Base-by-base conservation (phyloP, 2,888 invertebrate genomes). In the Plebejus melissa region DNA sequence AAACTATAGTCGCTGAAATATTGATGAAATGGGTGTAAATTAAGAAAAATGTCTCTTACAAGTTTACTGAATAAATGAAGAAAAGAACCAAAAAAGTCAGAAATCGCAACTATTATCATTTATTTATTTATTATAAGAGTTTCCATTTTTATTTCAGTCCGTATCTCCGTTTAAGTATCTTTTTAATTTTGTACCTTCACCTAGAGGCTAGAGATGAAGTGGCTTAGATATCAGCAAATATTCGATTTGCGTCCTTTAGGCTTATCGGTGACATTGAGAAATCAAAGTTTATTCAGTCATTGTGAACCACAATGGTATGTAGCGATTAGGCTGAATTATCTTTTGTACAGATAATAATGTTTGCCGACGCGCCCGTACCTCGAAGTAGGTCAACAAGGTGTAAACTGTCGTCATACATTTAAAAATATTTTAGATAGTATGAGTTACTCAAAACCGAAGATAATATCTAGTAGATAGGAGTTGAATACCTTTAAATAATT, bases 261-360 rank as follows among this genome's bases (percentile, higher is more conserved):
- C 38, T 70, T 72, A 32, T 72, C 72, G 72, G 28, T 54, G 72
- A 72, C 72, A 54, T 46, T 72, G 72, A 72, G 72, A 72, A 72
- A 72, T 72, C 72, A 72, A 72, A 50, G 72, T 72, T 72, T 72
- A 50, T 72, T 72, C 50, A 72, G 72, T 2, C 7, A 72, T 72
- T 72, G 72, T 72, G 46, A 50, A 54, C 13, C 28, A 72, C 72
- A 72, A 72, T 32, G 54, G 54, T 65, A 65, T 74, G 74, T 75
- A 76, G 71, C 75, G 80, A 81, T 79, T 79, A 79, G 76, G 77
- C 77, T 78, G 78, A 77, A 82, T 82, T 84, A 83, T 85, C 83
- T 83, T 81, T 80, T 76, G 76, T 76, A 81, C 80, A 79, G 83
- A 84, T 85, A 83, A 82, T 80, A 81, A 77, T 82, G 82, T 84